These are phyloP conservation scores for Lacerta agilis DNA, from an alignment of 2,797 vertebrate genomes.

Conservation along the genomic window DNA sequence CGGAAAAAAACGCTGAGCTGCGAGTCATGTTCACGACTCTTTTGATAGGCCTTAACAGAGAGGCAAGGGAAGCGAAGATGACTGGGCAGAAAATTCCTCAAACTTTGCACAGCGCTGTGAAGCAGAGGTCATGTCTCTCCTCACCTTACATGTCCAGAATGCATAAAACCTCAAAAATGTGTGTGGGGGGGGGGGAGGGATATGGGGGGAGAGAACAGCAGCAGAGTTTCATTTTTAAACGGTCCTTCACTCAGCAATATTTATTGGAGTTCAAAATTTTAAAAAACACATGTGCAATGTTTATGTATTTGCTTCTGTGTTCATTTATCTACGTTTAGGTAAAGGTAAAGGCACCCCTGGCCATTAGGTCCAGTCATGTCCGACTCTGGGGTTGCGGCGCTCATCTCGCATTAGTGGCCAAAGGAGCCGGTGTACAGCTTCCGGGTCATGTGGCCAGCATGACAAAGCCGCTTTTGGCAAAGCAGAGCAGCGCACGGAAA, in stretches of 20 bases:
- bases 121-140: accelerated
- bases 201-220: not conserved
- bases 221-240: not conserved
- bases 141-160: accelerated
- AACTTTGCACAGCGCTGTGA: not conserved
- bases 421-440: too few relatives aligned
- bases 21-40: not conserved
- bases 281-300: not conserved
- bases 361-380: too few relatives aligned
- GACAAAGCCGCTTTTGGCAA: too few relatives aligned
- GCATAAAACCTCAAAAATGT: accelerated
- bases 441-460: too few relatives aligned
- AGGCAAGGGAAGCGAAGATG: not conserved
- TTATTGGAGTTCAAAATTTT: not conserved
- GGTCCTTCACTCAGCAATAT: not conserved
- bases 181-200: not conserved
- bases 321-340: too few relatives aligned
- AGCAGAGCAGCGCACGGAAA: too few relatives aligned
- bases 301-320: not conserved
- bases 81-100: conserved; percentile 8
- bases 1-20: conserved; percentile 3
- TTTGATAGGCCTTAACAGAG: not conserved
- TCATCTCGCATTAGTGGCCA: too few relatives aligned
- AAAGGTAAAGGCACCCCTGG: too few relatives aligned
- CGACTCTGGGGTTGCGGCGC: too few relatives aligned